Percentiles rank a stretch among this genome's conserved stretches.
These are phyloP conservation scores for Nasonia longicornis DNA, from an alignment of 1,140 invertebrate species.

Conservation along the genomic window DNA sequence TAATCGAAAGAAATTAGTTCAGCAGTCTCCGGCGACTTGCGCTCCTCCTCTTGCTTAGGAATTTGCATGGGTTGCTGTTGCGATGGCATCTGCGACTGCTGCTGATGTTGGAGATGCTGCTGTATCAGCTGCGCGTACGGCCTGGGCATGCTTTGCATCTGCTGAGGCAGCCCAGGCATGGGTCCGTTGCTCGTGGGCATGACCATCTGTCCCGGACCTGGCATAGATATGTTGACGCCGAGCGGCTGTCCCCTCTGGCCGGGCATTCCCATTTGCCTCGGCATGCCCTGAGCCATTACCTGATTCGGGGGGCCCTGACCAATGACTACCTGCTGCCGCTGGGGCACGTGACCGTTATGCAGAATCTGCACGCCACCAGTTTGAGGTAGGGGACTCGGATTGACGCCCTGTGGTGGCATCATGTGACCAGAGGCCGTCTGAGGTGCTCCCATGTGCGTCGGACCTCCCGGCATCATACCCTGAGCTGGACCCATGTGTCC, in stretches of 20 bases:
- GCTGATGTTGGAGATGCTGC: slow-evolving; percentile 39
- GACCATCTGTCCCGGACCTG: background rate
- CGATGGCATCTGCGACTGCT: background rate
- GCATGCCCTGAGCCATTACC: background rate
- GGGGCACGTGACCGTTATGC: slow-evolving; percentile 35
- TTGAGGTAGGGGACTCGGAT: slow-evolving; percentile 2
- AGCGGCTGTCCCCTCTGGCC: slow-evolving; percentile 43
- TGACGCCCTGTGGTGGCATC: slow-evolving; percentile 27
- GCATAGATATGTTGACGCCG: slow-evolving; percentile 2
- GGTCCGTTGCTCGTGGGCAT: slow-evolving; percentile 22
- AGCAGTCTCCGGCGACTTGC: slow-evolving; percentile 60
- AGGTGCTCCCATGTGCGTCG: background rate
- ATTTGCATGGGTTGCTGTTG: slow-evolving; percentile 30
- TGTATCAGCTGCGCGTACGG: slow-evolving; percentile 8
- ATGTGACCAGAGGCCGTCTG: slow-evolving; percentile 42
- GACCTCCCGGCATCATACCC: background rate
- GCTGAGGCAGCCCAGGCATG: slow-evolving; percentile 6
- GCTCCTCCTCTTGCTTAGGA: slow-evolving; percentile 49
- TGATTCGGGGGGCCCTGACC: slow-evolving; percentile 12
- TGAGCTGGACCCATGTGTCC: slow-evolving; percentile 24
- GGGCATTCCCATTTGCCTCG: slow-evolving; percentile 23
- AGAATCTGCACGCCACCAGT: slow-evolving; percentile 35
- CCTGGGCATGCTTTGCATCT: background rate
- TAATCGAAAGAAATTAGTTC: slow-evolving; percentile 66
- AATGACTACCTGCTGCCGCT: slow-evolving; percentile 38